Base-by-base conservation (phyloP, 2,113 vertebrate species). In the Oreochromis spilurus region DNA sequence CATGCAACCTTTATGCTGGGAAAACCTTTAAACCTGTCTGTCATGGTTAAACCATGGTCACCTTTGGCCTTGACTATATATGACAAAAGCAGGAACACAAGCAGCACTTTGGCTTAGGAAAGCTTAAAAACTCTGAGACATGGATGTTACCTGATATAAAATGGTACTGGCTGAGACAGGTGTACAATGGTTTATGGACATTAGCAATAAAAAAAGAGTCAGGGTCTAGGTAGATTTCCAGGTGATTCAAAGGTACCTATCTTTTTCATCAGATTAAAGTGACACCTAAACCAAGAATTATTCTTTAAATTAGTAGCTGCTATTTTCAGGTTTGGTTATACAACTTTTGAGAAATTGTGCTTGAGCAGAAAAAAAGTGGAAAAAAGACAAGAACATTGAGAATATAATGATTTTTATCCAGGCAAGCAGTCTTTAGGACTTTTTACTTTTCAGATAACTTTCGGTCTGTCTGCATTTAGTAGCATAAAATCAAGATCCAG, bases 1-100 rank as follows among this genome's bases (percentile, higher is more conserved):
- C 55, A 65, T 38, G 19, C 12, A 67, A 67, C 36, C 40, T 38
- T 14, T 70, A 43, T 43, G 19, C 3, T 70, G 65, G 7, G 0
- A 40, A 24, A 36, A 1, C 36, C 36, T 43, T 70, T 70, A 40
- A 24, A 70, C 7, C 62, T 0, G 62, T 65, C 6, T 62, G 29
- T 55, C 58, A 58, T 53, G 62, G 34, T 75, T 36, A 31, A 84
- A 57, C 67, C 40, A 52, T 3, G 26, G 50, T 79, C 58, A 84
- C 58, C 53, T 57, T 67, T 70, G 57, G 79, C 31, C 57, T 29
- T 19, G 48, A 89, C 19, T 72, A 17, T 6, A 54, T 72, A 48
- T 90, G 77, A 89, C 81, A 54, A 91, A 89, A 90, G 82, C 85
- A 79, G 84, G 83, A 36, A 57, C 48, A 36, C 19, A 87, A 77